Evolutionary conservation across 2,888 invertebrate genomes (phyloP), one percentile per base, ranked within the genome.

Genomic region (Epinotia brunnichana): DNA sequence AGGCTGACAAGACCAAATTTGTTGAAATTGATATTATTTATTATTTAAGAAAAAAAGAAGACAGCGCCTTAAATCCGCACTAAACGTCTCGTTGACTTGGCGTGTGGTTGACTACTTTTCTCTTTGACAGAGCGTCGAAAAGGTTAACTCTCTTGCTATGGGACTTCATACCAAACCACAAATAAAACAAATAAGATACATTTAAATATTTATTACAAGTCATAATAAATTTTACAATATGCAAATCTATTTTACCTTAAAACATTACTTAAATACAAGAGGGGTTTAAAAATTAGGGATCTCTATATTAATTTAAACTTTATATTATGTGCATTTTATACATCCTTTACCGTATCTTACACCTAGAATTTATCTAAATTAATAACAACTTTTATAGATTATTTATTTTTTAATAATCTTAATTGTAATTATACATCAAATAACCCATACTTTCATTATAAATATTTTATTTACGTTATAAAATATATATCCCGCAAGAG

Each of bases 141-240:
- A n/a, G n/a, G n/a, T n/a, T n/a, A n/a, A 29, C 44, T 48, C 48
- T 19, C 3, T 35, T 35, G 7, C 10, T 17, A 24, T 7, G 35
- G n/a, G n/a, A n/a, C n/a, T n/a, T n/a, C n/a, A 21, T 10, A 19
- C 1, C n/a, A 29, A 17, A 17, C 15, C 7, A 10, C 13, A 39
- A 69, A 70, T 66, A 39, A 64, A 60, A 53, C 35, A 53, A 15
- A 24, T 21, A 15, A 17, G 35, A 74, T 79, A 79, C 80, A 79
- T 83, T 81, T 74, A 83, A 82, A 83, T 85, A 81, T 85, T 79
- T 85, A 85, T 80, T 86, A 86, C 79, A 80, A 85, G 82, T 86
- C 83, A 86, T 83, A 85, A 84, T 83, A 82, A 85, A 84, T 79
- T 87, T 83, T 82, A 86, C 82, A 77, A 83, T 86, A 84, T 77